Evolutionary conservation across 2,113 vertebrate species (phyloP).

Genomic region (western clawed frog (Xenopus tropicalis)): UCB_Xtro_10.0 CM004444.2:118382501-118383000

Average conservation of each 20-base stretch:
- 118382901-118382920: slow-evolving; percentile 73
- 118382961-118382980: too few relatives aligned
- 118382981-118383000: slow-evolving; percentile 59
- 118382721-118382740: slow-evolving; percentile 71
- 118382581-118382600: background rate
- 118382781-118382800: slow-evolving; percentile 66
- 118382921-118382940: slow-evolving; percentile 35
- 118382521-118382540: too few relatives aligned
- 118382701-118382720: slow-evolving; percentile 85
- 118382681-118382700: slow-evolving; percentile 84
- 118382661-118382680: slow-evolving; percentile 65
- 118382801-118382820: slow-evolving; percentile 64
- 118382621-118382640: slow-evolving; percentile 69
- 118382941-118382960: too few relatives aligned
- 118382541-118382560: too few relatives aligned
- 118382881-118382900: slow-evolving; percentile 54
- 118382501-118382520: background rate
- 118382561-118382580: too few relatives aligned
- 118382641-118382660: slow-evolving; percentile 63
- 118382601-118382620: slow-evolving; percentile 56
- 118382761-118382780: slow-evolving; percentile 69
- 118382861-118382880: slow-evolving; percentile 68
- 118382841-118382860: slow-evolving; percentile 62
- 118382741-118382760: slow-evolving; percentile 68
- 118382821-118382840: slow-evolving; percentile 66